Evolutionary conservation across 1,140 invertebrate genomes (phyloP).

Genomic region (Brachionus manjavacas): DNA sequence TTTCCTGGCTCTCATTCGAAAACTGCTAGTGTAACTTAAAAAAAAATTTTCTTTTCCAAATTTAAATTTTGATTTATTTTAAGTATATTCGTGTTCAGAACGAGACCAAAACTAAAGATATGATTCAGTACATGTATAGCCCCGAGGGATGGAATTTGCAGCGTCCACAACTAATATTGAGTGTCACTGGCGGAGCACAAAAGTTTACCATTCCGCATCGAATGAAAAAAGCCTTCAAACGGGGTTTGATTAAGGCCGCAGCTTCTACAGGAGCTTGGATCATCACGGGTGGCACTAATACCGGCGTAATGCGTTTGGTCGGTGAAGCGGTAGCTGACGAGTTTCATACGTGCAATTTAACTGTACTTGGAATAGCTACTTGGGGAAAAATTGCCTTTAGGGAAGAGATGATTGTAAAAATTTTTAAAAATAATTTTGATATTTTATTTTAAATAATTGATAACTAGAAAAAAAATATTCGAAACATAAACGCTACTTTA

Average conservation of each 20-base stretch:
- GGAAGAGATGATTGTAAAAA: conserved; percentile 69
- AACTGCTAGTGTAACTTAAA: conserved; percentile 4
- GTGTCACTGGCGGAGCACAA: conserved; percentile 89
- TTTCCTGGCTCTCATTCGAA: conserved; percentile 38
- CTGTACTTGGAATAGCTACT: conserved; percentile 85
- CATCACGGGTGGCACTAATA: conserved; percentile 89
- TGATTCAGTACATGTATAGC: conserved; percentile 32
- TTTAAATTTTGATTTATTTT: neutral
- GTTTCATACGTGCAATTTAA: conserved; percentile 63
- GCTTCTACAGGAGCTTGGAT: conserved; percentile 96
- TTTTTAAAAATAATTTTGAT: neutral
- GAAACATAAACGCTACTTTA: neutral
- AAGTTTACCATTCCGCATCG: conserved; percentile 81
- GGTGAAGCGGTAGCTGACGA: conserved; percentile 74
- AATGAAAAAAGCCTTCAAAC: conserved; percentile 83
- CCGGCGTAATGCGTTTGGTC: conserved; percentile 64
- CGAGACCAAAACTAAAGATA: conserved; percentile 37
- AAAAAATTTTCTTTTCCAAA: neutral
- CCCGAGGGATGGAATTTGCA: conserved; percentile 82
- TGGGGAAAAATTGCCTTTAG: conserved; percentile 95
- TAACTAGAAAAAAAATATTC: conserved; percentile 7
- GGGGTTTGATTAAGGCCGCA: conserved; percentile 91
- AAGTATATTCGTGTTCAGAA: conserved; percentile 39
- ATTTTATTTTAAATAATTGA: neutral
- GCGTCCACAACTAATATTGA: conserved; percentile 88